Base-by-base conservation (phyloP, 2,113 vertebrate genomes). In the Eudorcas thomsonii region DNA sequence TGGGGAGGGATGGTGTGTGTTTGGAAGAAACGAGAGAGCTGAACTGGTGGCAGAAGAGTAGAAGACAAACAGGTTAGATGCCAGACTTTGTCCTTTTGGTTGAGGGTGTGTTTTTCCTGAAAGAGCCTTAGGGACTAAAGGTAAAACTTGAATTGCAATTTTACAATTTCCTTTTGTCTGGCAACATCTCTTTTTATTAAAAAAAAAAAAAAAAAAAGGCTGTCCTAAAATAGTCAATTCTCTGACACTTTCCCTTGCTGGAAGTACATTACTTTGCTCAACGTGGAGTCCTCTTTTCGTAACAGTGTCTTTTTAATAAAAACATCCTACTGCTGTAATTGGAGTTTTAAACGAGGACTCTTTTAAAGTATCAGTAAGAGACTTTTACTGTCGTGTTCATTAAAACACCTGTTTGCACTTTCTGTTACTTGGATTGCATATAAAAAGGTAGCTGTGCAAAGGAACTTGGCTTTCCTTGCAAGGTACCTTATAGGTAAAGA, bases 361-460 rank as follows among this genome's bases (percentile, higher is more conserved):
- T 7, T 87, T 85, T 26, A 36, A 74, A 74, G n/a, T 39, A 17
- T 39, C 67, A 39, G n/a, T 25, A 71, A 71, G 64, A 71, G n/a
- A 36, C n/a, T 71, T 71, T 36, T 12, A 36, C 19, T 36, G n/a
- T 28, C 1, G 45, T 86, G 28, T 92, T 77, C 48, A 30, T 14
- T 71, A 52, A 97, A 59, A 59, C 39, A 50, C 23, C 36, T 87
- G 25, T 81, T 57, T 59, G 19, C 80, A 19, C 64, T 81, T 91
- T 95, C 74, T 93, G 3, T 88, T 30, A 60, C 78, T 93, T 77
- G 45, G 30, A 36, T 88, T 82, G 59, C 2, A 15, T 6, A 17
- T 6, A 17, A 50, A 33, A 88, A 95, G 39, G 30, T 71, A 97
- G 90, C 54, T 93, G 74, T 91, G 87, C n/a, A 91, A 93, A 95